Conservation (phyloP, 2,797 vertebrate species). For the Paguma larvata region DNA sequence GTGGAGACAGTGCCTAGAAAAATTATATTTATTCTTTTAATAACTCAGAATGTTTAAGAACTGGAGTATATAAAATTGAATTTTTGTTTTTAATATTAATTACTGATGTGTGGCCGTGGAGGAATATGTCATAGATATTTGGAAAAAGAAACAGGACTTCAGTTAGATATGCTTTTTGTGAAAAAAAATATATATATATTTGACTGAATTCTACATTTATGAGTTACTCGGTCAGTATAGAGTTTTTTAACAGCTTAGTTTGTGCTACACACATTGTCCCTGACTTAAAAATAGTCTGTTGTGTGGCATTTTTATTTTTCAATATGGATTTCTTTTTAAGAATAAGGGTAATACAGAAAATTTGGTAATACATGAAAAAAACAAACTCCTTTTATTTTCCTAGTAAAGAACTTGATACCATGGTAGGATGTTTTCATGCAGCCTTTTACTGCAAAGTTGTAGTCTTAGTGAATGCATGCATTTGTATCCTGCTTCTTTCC, state of each 20-base stretch:
- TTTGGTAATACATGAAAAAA: constrained; percentile 1
- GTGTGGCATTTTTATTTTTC: not conserved
- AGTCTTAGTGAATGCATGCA: not conserved
- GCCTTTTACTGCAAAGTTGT: not conserved
- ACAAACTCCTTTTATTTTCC: not conserved
- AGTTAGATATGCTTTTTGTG: not conserved
- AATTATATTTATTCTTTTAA: not conserved
- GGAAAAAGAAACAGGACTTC: constrained; percentile 4
- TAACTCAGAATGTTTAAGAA: constrained; percentile 33
- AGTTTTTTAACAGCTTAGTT: not conserved
- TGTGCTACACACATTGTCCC: not conserved
- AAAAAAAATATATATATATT: constrained; percentile 34
- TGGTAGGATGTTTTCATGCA: not conserved
- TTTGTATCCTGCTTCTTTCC: not conserved
- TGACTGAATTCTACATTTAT: not conserved
- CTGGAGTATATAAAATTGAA: not conserved
- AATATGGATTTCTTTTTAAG: not conserved
- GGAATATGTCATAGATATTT: not conserved
- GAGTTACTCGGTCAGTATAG: not conserved
- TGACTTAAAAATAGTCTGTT: not conserved
- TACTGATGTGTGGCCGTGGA: not conserved
- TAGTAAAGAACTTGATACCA: not conserved
- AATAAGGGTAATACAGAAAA: not conserved
- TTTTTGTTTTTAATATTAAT: constrained; percentile 45
- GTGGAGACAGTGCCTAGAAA: not conserved